Percentiles rank a stretch among this genome's conserved stretches.
Conservation (phyloP, 2,797 vertebrate genomes). For the Nyctibius grandis region DNA sequence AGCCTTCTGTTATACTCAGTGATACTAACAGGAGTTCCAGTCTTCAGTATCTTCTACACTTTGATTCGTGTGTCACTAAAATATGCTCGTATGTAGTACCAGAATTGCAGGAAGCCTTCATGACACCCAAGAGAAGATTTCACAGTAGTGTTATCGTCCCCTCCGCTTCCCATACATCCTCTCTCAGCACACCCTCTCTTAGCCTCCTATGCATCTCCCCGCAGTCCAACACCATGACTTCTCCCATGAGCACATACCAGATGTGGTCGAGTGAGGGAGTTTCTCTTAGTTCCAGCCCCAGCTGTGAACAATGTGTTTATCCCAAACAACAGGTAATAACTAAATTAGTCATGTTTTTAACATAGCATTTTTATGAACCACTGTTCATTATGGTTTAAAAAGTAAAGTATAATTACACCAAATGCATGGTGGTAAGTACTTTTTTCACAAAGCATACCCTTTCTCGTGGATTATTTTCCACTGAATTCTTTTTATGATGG, state of each 20-base stretch:
- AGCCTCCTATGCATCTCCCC: background rate
- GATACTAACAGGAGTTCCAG: background rate
- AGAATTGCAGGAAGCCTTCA: background rate
- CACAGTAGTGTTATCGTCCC: background rate
- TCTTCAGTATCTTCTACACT: background rate
- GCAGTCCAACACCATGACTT: background rate
- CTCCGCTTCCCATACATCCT: background rate
- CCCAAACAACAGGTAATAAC: background rate
- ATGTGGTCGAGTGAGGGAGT: background rate
- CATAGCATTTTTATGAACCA: background rate
- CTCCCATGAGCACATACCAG: rapidly evolving
- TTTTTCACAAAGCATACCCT: background rate
- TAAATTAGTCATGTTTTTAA: conserved; percentile 2
- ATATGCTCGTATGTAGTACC: rapidly evolving
- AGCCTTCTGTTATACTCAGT: rapidly evolving
- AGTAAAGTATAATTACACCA: background rate
- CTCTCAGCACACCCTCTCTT: background rate
- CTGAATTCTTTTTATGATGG: background rate
- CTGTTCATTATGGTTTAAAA: background rate
- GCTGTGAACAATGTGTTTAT: background rate
- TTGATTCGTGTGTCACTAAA: background rate
- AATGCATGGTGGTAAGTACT: background rate
- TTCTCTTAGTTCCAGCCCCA: background rate
- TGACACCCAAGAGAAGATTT: background rate
- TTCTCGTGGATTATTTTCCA: background rate